Percentiles rank a stretch among this genome's conserved stretches.
Conservation (phyloP, 1,140 invertebrate species). For the Tetramorium parvispinum region DNA sequence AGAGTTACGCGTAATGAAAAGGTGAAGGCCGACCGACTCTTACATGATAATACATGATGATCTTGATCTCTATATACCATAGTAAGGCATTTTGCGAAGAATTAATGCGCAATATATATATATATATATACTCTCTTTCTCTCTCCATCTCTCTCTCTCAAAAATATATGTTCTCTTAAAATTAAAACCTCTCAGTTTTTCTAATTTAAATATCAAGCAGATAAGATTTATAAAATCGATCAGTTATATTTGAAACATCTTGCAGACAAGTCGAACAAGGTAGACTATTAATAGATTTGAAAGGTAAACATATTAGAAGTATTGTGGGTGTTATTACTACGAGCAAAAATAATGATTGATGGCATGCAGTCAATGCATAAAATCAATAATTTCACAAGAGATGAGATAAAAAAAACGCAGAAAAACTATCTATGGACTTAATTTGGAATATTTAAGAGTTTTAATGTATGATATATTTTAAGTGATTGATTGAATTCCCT, state of each 20-base stretch:
- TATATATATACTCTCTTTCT: too few species aligned
- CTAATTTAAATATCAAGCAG: background rate
- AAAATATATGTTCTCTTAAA: background rate
- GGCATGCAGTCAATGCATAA: background rate
- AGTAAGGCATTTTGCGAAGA: background rate
- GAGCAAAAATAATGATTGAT: background rate
- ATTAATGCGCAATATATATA: background rate
- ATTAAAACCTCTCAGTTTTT: background rate
- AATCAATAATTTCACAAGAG: background rate
- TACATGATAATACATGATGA: slow-evolving; percentile 21
- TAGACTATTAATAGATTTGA: background rate
- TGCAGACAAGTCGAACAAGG: background rate
- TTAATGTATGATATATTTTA: background rate
- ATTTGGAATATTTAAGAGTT: background rate
- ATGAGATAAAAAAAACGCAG: background rate
- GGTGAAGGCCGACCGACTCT: slow-evolving; percentile 24
- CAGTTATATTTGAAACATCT: background rate
- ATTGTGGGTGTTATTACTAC: background rate
- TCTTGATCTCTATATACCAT: background rate
- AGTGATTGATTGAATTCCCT: background rate
- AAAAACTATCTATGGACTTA: background rate
- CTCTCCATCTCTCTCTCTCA: too few species aligned
- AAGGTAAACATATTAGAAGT: background rate
- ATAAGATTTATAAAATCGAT: background rate
- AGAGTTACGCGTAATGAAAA: background rate